Evolutionary conservation across 2,888 invertebrate species (phyloP), one percentile per base, ranked within the genome.

Genomic region (Plusia festucae): DNA sequence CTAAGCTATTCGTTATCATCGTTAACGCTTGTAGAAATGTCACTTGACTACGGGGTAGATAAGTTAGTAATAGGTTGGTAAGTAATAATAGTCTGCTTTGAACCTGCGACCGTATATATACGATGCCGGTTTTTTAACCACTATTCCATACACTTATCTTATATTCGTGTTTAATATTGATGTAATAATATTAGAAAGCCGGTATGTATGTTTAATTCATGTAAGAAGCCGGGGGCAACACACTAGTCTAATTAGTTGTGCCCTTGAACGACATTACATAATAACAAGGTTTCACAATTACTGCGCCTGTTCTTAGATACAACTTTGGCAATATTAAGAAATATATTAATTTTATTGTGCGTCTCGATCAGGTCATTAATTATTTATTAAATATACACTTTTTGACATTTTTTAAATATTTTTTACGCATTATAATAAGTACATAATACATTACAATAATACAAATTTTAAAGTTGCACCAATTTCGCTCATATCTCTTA

Each of bases 191-290:
- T 51, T 62, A 65, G 60, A 76, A 70, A 68, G 60, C 49, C 57
- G 40, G 13, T 55, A 20, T 62, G 49, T 52, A 46, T 56, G 8
- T 34, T 53, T 46, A 32, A 49, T 13, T n/a, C 18, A 46, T 46
- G 20, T 20, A 11, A 16, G 20, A 16, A 20, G 46, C 46, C 46
- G 20, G 60, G 15, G 40, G 34, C 55, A 40, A 59, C 24, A 51
- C 46, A 20, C 34, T 58, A 61, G 27, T 65, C 46, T 49, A 68
- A 60, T 34, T 61, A 40, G 60, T 57, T 15, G 40, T 65, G 60
- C 53, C 74, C 73, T 76, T 77, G 69, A 68, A 74, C 44, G 53
- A 61, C 65, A 65, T 77, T 70, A 68, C 74, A 68, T 77, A 66
- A 79, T 53, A 51, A 60, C 57, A 82, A 72, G 34, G 62, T 76